phyloP scores from a whole-genome alignment of 92 coral and sea anemone genomes.

The Ricordea florida region DNA sequence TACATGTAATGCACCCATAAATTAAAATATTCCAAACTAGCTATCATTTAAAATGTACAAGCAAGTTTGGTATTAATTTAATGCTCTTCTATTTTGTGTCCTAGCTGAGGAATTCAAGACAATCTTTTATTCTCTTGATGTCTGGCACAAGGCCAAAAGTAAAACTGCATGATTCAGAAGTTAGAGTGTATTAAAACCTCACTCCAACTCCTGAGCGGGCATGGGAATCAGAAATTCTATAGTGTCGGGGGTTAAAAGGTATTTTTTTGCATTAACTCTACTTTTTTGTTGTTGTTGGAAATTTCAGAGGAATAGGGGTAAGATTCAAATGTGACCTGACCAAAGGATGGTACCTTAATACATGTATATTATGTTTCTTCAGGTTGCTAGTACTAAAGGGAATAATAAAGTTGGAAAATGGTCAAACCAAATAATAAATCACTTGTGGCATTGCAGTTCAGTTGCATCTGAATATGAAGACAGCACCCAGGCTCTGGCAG shows the following conservation, averaged over 20 bases:
- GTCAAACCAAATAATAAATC: slow-evolving; percentile 30
- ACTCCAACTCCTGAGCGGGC: background rate
- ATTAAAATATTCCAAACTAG: too few relatives aligned
- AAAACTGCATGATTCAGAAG: slow-evolving; percentile 24
- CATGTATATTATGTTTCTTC: background rate
- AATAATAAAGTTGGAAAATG: slow-evolving; percentile 25
- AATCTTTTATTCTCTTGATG: slow-evolving; percentile 1
- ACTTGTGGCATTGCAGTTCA: slow-evolving; percentile 52
- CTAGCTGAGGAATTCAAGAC: background rate
- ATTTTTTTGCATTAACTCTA: too few relatives aligned
- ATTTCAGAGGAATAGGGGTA: too few relatives aligned
- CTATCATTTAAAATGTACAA: too few relatives aligned
- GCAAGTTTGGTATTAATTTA: too few relatives aligned
- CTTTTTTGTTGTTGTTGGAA: too few relatives aligned
- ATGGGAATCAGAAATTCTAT: background rate
- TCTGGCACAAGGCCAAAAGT: slow-evolving; percentile 19
- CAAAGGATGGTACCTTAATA: background rate
- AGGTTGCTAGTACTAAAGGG: slow-evolving; percentile 47
- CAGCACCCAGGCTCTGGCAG: background rate
- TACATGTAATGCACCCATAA: too few relatives aligned
- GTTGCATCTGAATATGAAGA: slow-evolving; percentile 1
- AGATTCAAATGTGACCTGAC: background rate
- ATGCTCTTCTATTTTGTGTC: background rate
- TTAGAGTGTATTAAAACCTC: background rate
- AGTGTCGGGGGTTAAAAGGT: too few relatives aligned